Evolutionary conservation across 2,797 vertebrate genomes (phyloP).

Genomic region (Sebastolobus altivelis): DNA sequence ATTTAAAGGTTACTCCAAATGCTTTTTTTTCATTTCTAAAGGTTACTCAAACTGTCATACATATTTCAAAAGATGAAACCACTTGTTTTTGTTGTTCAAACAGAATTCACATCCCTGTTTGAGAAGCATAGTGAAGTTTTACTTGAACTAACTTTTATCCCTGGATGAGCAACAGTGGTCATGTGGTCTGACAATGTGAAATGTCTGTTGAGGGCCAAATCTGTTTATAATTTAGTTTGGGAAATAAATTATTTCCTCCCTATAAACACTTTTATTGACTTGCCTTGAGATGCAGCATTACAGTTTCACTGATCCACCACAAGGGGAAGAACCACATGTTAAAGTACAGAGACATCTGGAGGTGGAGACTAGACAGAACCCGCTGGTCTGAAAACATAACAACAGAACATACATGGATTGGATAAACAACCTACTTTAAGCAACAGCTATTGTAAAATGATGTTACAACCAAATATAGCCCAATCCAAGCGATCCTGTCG

Average conservation of each 20-base stretch:
- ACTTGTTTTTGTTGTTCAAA: neutral
- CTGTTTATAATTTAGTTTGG: neutral
- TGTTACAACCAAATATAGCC: fast-evolving
- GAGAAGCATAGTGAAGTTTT: neutral
- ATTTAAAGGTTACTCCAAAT: too few species aligned
- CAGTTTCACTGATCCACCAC: conserved; percentile 93
- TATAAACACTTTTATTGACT: neutral
- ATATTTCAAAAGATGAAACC: neutral
- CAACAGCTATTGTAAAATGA: neutral
- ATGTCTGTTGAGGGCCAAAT: neutral
- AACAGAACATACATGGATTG: neutral
- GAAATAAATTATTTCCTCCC: too few species aligned
- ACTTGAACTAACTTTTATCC: neutral
- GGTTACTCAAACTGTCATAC: neutral
- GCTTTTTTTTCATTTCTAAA: too few species aligned
- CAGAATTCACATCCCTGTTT: neutral
- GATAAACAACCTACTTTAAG: fast-evolving
- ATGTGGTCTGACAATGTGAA: neutral
- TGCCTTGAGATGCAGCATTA: conserved; percentile 93
- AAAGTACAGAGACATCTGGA: conserved; percentile 98
- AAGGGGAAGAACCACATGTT: conserved; percentile 95
- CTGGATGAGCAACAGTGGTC: neutral
- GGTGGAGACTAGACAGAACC: conserved; percentile 90
- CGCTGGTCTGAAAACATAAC: conserved; percentile 83
- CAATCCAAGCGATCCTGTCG: fast-evolving